phyloP scores from a whole-genome alignment of 1,140 invertebrate species.

The Spodoptera litura region DNA sequence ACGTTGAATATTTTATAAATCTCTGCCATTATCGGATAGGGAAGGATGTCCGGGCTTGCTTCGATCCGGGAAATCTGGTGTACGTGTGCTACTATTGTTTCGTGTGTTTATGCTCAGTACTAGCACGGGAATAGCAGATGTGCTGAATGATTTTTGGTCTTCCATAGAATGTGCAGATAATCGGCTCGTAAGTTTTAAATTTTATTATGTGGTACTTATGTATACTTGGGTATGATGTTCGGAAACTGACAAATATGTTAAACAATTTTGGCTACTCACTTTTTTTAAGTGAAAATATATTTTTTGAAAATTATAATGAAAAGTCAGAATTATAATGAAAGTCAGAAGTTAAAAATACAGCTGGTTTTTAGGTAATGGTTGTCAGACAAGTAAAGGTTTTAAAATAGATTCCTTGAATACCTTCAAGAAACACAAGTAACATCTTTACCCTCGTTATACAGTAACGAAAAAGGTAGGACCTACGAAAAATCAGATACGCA shows the following conservation, averaged over 20 bases:
- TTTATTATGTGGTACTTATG: too few species aligned
- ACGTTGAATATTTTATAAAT: slow-evolving; percentile 79
- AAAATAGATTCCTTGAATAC: too few species aligned
- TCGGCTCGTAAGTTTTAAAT: not conserved
- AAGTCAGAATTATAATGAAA: too few species aligned
- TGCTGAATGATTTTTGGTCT: not conserved
- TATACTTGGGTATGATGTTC: too few species aligned
- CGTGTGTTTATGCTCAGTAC: slow-evolving; percentile 11
- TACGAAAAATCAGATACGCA: not conserved
- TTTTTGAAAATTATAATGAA: too few species aligned
- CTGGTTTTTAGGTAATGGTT: too few species aligned
- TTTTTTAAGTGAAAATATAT: too few species aligned
- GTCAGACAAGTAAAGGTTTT: too few species aligned
- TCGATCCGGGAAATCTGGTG: slow-evolving; percentile 70
- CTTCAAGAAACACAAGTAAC: too few species aligned
- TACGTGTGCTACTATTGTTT: slow-evolving; percentile 51
- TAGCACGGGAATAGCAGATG: not conserved
- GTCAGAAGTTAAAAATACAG: too few species aligned
- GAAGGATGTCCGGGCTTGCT: slow-evolving; percentile 66
- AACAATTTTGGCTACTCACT: too few species aligned
- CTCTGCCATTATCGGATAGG: slow-evolving; percentile 74
- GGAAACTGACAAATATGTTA: too few species aligned
- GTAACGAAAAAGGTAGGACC: not conserved
- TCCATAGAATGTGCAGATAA: not conserved
- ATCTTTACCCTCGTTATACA: not conserved